Evolutionary conservation across 1,140 invertebrate species (phyloP).

Genomic region (Pseudomyrmex gracilis): DNA sequence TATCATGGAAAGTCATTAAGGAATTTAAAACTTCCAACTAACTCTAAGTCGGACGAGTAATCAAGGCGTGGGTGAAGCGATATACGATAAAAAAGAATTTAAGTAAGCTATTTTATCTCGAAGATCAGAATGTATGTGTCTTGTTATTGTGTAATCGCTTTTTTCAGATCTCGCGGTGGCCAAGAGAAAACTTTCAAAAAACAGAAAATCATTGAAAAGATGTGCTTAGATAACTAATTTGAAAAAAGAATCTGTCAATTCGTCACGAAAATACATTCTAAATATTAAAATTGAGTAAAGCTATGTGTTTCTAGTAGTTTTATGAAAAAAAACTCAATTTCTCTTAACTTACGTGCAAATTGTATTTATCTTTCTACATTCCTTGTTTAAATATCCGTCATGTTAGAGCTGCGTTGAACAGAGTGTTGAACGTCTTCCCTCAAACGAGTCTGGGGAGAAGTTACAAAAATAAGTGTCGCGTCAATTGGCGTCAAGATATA

Average conservation of each 20-base stretch:
- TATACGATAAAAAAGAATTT: conserved; percentile 40
- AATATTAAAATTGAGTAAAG: neutral
- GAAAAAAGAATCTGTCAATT: neutral
- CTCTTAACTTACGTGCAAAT: too few species aligned
- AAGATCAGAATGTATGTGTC: neutral
- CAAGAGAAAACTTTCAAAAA: neutral
- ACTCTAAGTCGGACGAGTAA: conserved; percentile 34
- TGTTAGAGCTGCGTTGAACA: neutral
- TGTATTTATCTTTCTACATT: too few species aligned
- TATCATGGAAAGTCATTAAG: conserved; percentile 28
- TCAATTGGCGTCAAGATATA: conserved; percentile 38
- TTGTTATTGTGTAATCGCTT: conserved; percentile 3
- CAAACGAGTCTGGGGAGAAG: neutral
- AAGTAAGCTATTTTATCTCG: conserved; percentile 37
- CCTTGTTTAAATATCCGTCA: neutral
- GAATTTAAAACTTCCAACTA: conserved; percentile 51
- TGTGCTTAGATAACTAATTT: neutral
- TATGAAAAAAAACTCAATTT: too few species aligned
- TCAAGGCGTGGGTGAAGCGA: conserved; percentile 10
- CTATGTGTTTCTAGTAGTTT: neutral
- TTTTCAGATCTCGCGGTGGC: neutral
- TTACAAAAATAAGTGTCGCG: conserved; percentile 54
- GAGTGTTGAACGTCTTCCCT: neutral
- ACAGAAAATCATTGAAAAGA: conserved; percentile 7
- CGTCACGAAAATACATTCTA: neutral